Evolutionary conservation across 1,140 invertebrate species (phyloP).

Genomic region (Sycobia sp.): DNA sequence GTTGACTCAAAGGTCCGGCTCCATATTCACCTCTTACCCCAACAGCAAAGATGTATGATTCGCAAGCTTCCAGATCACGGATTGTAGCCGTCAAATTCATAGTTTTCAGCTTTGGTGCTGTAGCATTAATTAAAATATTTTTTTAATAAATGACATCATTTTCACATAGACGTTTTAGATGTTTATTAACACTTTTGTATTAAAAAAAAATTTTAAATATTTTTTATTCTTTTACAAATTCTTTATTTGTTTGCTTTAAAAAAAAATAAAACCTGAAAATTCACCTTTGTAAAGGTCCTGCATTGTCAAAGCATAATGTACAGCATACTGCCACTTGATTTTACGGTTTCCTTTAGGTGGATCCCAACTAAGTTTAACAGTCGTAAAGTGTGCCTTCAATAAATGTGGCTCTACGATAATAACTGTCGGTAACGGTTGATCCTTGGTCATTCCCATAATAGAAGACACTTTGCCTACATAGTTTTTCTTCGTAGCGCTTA

Average conservation of each 20-base stretch:
- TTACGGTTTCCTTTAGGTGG: conserved; percentile 63
- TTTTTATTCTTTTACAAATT: no score
- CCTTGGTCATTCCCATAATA: conserved; percentile 63
- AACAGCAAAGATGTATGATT: conserved; percentile 75
- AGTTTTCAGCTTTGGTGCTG: conserved; percentile 65
- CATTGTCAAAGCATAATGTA: conserved; percentile 66
- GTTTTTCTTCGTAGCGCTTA: conserved; percentile 67
- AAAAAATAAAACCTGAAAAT: no score
- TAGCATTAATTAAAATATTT: conserved; percentile 40
- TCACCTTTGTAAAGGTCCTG: conserved; percentile 61
- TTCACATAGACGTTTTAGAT: no score
- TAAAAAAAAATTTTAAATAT: background rate
- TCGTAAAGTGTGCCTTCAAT: conserved; percentile 65
- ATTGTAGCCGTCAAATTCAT: conserved; percentile 66
- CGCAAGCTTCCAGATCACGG: conserved; percentile 71
- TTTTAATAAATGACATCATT: background rate
- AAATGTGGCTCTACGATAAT: conserved; percentile 60
- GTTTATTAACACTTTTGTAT: background rate
- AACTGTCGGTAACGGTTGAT: conserved; percentile 62
- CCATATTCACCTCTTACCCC: conserved; percentile 69
- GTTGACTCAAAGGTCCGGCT: conserved; percentile 67
- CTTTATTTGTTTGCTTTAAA: no score
- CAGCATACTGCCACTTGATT: conserved; percentile 68
- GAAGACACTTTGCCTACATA: conserved; percentile 65
- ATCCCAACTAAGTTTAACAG: conserved; percentile 71